Conservation (phyloP, 2,113 vertebrate species). For the Chunga burmeisteri region DNA sequence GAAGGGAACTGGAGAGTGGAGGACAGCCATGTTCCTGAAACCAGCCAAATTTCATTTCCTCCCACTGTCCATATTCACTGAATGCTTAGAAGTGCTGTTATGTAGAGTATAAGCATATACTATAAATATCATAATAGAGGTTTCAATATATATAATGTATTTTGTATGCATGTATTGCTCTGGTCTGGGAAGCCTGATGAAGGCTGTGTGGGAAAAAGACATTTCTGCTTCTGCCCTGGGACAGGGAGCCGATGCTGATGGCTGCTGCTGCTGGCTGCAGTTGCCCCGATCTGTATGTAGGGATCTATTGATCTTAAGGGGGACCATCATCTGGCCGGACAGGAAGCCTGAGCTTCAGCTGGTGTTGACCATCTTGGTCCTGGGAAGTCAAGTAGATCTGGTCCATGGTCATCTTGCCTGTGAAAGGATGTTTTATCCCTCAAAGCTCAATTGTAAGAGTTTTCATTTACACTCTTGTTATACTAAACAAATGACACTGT, state of each 20-base stretch:
- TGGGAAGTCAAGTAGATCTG: not conserved
- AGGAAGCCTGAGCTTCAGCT: not conserved
- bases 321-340: not conserved
- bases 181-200: not conserved
- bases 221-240: not conserved
- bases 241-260: not conserved
- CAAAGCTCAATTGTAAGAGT: not conserved
- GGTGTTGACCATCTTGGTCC: not conserved
- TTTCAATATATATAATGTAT: not conserved
- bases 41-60: not conserved
- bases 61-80: not conserved
- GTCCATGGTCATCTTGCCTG: not conserved
- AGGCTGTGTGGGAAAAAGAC: not conserved
- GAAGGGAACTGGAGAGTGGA: not conserved
- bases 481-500: slow-evolving; percentile 17
- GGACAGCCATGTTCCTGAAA: not conserved
- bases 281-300: not conserved
- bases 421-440: not conserved
- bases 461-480: slow-evolving; percentile 27
- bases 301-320: not conserved
- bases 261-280: not conserved
- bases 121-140: not conserved
- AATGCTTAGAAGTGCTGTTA: not conserved
- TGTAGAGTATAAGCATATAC: not conserved
- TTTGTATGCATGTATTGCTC: not conserved